These are phyloP conservation scores for Sesia bembeciformis DNA, from an alignment of 2,888 invertebrate species.

Conservation along the genomic window DNA sequence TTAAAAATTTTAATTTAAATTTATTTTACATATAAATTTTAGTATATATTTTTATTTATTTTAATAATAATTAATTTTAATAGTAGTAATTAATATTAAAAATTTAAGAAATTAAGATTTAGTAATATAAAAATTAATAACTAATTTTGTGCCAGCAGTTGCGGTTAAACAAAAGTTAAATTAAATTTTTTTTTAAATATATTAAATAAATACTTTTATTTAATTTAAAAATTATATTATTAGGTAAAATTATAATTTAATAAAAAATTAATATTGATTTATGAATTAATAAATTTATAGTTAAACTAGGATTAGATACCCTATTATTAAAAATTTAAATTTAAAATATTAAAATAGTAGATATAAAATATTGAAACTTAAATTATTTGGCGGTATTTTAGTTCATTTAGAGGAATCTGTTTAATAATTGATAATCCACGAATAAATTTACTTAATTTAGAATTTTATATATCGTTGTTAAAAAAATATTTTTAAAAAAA, in stretches of 20 bases:
- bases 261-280: constrained; percentile 37
- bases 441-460: constrained; percentile 68
- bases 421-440: constrained; percentile 79
- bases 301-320: constrained; percentile 82
- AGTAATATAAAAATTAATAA: constrained; percentile 73
- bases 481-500: constrained; percentile 57
- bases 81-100: constrained; percentile 47
- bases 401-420: constrained; percentile 81
- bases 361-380: constrained; percentile 77
- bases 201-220: constrained; percentile 35
- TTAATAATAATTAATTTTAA: constrained; percentile 43
- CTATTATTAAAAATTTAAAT: constrained; percentile 76
- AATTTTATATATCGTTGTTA: constrained; percentile 63
- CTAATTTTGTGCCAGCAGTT: constrained; percentile 81
- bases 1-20: constrained; percentile 56
- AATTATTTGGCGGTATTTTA: constrained; percentile 82
- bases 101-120: constrained; percentile 71
- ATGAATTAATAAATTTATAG: constrained; percentile 52
- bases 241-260: constrained; percentile 76
- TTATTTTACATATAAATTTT: constrained; percentile 74
- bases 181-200: constrained; percentile 68
- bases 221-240: constrained; percentile 56
- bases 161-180: constrained; percentile 79
- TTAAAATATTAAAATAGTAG: constrained; percentile 69
- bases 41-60: constrained; percentile 47